Evolutionary conservation across 2,888 invertebrate species (phyloP).

Genomic region (Calliscelio sp.): DNA sequence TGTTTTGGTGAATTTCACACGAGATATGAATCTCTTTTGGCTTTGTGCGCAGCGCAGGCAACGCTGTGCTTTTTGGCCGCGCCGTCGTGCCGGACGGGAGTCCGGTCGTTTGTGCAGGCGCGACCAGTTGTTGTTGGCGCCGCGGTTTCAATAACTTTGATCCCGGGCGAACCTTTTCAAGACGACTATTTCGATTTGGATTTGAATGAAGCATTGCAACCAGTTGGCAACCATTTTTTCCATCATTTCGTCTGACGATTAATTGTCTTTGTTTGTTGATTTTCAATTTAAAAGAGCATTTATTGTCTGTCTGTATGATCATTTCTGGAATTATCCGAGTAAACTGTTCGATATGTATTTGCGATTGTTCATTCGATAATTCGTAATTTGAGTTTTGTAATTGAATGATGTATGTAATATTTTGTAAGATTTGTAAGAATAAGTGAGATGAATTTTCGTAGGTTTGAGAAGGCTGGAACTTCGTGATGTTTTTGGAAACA

Average conservation of each 20-base stretch:
- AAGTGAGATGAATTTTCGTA: too few species aligned
- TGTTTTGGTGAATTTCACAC: conserved; percentile 79
- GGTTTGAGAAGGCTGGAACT: conserved; percentile 50
- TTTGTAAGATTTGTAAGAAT: conserved; percentile 8
- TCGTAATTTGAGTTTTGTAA: too few species aligned
- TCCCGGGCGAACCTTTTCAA: conserved; percentile 78
- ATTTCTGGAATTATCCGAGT: too few species aligned
- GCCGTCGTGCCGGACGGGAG: conserved; percentile 69
- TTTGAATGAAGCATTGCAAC: conserved; percentile 8
- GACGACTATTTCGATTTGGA: background rate
- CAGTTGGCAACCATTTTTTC: too few species aligned
- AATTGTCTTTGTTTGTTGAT: too few species aligned
- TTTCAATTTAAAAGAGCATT: too few species aligned
- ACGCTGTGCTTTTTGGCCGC: conserved; percentile 80
- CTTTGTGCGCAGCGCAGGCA: conserved; percentile 79
- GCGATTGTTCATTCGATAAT: too few species aligned
- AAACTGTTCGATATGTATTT: too few species aligned
- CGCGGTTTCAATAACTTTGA: conserved; percentile 64
- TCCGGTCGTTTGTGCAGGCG: conserved; percentile 76
- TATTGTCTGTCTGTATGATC: too few species aligned
- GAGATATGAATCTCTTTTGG: conserved; percentile 85
- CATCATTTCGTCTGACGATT: too few species aligned
- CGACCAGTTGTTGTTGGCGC: conserved; percentile 82
- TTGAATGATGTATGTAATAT: too few species aligned
- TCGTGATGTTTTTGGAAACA: conserved; percentile 19